Evolutionary conservation across 2,797 vertebrate species (phyloP).

Genomic region (Thalassophryne amazonica): DNA sequence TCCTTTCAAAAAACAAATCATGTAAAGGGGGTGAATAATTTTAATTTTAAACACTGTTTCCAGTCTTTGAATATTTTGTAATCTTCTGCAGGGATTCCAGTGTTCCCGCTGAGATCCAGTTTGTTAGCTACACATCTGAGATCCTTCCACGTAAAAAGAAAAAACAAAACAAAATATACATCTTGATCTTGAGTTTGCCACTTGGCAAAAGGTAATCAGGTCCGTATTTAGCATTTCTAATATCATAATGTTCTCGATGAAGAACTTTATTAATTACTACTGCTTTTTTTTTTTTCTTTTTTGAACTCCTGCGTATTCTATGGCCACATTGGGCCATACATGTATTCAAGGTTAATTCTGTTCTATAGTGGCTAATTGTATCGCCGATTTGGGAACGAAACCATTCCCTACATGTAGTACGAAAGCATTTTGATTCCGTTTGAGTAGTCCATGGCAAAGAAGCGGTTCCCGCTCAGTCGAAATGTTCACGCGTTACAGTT

Average conservation of each 20-base stretch:
- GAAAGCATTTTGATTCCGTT: constrained; percentile 80
- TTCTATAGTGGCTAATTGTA: constrained; percentile 65
- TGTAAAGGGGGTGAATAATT: too few relatives aligned
- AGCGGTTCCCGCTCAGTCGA: constrained; percentile 71
- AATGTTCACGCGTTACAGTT: constrained; percentile 80
- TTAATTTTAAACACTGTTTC: neutral
- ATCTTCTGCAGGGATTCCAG: neutral
- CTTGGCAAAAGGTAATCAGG: constrained; percentile 67
- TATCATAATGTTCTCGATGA: constrained; percentile 57
- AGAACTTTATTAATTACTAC: constrained; percentile 55
- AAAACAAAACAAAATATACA: constrained; percentile 88
- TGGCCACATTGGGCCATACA: constrained; percentile 69
- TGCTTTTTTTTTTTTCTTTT: constrained; percentile 47
- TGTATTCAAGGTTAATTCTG: constrained; percentile 78
- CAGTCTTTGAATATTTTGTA: neutral
- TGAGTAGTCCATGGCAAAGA: constrained; percentile 83
- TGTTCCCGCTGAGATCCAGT: constrained; percentile 44
- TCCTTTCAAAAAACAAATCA: too few relatives aligned
- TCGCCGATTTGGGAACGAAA: constrained; percentile 73
- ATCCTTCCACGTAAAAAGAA: constrained; percentile 28
- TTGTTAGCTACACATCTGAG: constrained; percentile 48
- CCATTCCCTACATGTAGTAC: constrained; percentile 70
- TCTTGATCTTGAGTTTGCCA: constrained; percentile 76
- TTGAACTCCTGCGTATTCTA: constrained; percentile 76
- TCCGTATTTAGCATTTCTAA: constrained; percentile 56